Percentiles rank a stretch among this genome's conserved stretches.
phyloP scores from a whole-genome alignment of 2,888 invertebrate genomes.

The Ryuthela nishihirai region DNA sequence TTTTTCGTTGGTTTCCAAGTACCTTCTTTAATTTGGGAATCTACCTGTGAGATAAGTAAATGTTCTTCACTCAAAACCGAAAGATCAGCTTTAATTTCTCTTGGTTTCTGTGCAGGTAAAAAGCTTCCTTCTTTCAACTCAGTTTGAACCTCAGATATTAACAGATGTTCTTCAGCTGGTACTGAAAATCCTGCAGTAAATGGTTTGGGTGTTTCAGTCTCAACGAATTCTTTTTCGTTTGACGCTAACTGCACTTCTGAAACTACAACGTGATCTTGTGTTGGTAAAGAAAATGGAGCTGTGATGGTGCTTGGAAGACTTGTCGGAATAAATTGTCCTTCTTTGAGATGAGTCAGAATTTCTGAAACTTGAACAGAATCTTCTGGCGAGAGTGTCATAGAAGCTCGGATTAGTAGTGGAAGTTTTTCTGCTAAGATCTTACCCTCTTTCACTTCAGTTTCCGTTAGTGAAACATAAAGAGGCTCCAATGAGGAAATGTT shows the following conservation, averaged over 20 bases:
- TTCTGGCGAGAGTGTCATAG: slow-evolving; percentile 13
- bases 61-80: slow-evolving; percentile 38
- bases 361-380: slow-evolving; percentile 36
- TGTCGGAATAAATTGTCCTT: slow-evolving; percentile 22
- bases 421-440: slow-evolving; percentile 30
- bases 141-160: slow-evolving; percentile 21
- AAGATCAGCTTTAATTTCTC: slow-evolving; percentile 17
- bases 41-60: slow-evolving; percentile 32
- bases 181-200: slow-evolving; percentile 29
- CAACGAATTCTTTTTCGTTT: slow-evolving; percentile 21
- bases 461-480: slow-evolving; percentile 29
- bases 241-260: slow-evolving; percentile 15
- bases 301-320: slow-evolving; percentile 5
- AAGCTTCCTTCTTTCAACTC: slow-evolving; percentile 27
- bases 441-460: slow-evolving; percentile 33
- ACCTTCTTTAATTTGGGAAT: slow-evolving; percentile 31
- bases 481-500: slow-evolving; percentile 27
- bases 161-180: slow-evolving; percentile 23
- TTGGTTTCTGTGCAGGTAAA: slow-evolving; percentile 13
- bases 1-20: slow-evolving; percentile 11
- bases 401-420: slow-evolving; percentile 26
- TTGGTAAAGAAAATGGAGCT: slow-evolving; percentile 30
- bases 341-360: slow-evolving; percentile 31
- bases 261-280: slow-evolving; percentile 31
- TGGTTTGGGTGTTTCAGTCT: slow-evolving; percentile 24